These are phyloP conservation scores for Diorhabda sublineata DNA, from an alignment of 1,140 invertebrate genomes.

Conservation along the genomic window DNA sequence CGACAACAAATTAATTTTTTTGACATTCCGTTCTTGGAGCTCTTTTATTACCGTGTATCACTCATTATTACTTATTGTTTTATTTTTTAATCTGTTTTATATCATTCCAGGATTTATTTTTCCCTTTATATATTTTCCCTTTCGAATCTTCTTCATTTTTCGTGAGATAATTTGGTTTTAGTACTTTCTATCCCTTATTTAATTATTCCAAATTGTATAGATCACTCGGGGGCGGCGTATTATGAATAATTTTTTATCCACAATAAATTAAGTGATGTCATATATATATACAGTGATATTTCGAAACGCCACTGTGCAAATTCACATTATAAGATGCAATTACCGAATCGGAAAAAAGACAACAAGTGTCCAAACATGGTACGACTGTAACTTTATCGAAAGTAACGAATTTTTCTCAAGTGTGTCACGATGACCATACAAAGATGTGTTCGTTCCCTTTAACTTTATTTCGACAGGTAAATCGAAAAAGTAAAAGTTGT, in stretches of 20 bases:
- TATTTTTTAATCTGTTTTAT: too few relatives aligned
- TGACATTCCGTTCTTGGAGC: too few relatives aligned
- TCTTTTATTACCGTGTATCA: too few relatives aligned
- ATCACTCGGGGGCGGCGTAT: background rate
- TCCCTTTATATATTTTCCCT: too few relatives aligned
- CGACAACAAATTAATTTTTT: too few relatives aligned
- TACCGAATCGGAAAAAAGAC: background rate
- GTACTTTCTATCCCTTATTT: too few relatives aligned
- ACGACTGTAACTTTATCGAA: conserved; percentile 14
- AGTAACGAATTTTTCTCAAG: conserved; percentile 27
- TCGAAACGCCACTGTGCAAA: background rate
- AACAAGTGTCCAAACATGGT: conserved; percentile 17
- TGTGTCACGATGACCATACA: conserved; percentile 20
- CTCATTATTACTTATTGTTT: too few relatives aligned
- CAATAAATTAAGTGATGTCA: background rate
- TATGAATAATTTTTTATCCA: background rate
- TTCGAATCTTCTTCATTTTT: too few relatives aligned
- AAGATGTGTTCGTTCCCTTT: conserved; percentile 5
- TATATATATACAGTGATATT: background rate
- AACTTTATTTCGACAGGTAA: conserved; percentile 3
- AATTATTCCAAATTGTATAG: too few relatives aligned
- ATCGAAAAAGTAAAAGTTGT: conserved; percentile 15
- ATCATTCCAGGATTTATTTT: too few relatives aligned
- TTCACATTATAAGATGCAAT: background rate
- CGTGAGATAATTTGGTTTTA: too few relatives aligned